These are phyloP conservation scores for Cephalopachus bancanus DNA, from an alignment of 2,797 vertebrate genomes.

Conservation along the genomic window DNA sequence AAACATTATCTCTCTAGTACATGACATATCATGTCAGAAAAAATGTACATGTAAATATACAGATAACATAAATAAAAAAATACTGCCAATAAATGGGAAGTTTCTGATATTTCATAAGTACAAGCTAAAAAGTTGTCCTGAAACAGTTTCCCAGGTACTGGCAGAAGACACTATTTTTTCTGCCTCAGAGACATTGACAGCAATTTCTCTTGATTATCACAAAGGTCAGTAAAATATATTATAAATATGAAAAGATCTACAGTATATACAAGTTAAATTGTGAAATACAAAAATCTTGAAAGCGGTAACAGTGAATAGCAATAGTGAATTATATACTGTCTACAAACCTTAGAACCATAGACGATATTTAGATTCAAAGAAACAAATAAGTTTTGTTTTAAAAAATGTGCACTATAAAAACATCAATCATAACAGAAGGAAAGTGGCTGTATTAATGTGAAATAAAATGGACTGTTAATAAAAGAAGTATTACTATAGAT, in stretches of 20 bases:
- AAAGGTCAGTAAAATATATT: not conserved
- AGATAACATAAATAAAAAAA: not conserved
- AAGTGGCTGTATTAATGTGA: too few species aligned
- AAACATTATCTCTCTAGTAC: not conserved
- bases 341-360: too few species aligned
- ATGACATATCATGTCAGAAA: not conserved
- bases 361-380: too few species aligned
- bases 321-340: not conserved
- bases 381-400: too few species aligned
- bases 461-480: too few species aligned
- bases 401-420: too few species aligned
- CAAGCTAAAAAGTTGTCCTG: not conserved
- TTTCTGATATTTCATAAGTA: not conserved
- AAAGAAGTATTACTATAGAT: too few species aligned
- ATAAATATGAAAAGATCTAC: not conserved
- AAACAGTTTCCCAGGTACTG: not conserved
- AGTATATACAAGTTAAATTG: not conserved
- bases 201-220: not conserved
- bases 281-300: not conserved
- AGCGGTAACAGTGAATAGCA: not conserved
- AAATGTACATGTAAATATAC: not conserved
- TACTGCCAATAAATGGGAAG: not conserved
- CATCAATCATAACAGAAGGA: too few species aligned
- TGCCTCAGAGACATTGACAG: not conserved
- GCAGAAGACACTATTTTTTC: not conserved